Evolutionary conservation across 1,140 invertebrate genomes (phyloP).

Genomic region (Zaprionus ornatus): DNA sequence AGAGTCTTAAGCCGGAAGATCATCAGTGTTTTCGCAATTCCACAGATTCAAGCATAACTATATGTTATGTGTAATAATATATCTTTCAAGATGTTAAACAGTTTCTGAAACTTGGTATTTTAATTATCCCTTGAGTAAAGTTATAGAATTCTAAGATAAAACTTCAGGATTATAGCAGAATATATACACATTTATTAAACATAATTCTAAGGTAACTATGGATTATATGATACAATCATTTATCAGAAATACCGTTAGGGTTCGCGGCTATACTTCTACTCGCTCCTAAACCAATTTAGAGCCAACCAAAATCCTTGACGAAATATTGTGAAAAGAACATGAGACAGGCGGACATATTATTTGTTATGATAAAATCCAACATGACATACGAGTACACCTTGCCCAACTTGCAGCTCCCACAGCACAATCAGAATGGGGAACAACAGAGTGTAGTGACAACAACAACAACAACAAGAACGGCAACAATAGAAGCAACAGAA

Average conservation of each 20-base stretch:
- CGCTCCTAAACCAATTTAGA: neutral
- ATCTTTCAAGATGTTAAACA: too few relatives aligned
- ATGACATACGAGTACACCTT: constrained; percentile 70
- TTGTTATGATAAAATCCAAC: constrained; percentile 67
- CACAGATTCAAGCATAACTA: too few relatives aligned
- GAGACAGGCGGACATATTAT: constrained; percentile 41
- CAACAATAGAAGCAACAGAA: constrained; percentile 53
- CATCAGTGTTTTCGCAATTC: too few relatives aligned
- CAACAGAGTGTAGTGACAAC: constrained; percentile 64
- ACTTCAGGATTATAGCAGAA: too few relatives aligned
- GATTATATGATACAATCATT: neutral
- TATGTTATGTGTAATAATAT: too few relatives aligned
- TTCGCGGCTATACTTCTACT: neutral
- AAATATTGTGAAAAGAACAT: constrained; percentile 45
- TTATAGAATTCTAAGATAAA: too few relatives aligned
- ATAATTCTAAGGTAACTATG: neutral
- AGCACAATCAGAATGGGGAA: constrained; percentile 24
- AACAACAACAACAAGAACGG: constrained; percentile 17
- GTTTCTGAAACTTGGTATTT: too few relatives aligned
- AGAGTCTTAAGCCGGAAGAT: too few relatives aligned
- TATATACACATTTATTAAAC: neutral
- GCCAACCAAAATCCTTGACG: constrained; percentile 21
- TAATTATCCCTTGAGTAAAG: too few relatives aligned
- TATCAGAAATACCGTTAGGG: neutral
- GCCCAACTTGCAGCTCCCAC: constrained; percentile 32